Evolutionary conservation across 2,113 vertebrate species (phyloP).

Genomic region (Eretmodus cyanostictus): DNA sequence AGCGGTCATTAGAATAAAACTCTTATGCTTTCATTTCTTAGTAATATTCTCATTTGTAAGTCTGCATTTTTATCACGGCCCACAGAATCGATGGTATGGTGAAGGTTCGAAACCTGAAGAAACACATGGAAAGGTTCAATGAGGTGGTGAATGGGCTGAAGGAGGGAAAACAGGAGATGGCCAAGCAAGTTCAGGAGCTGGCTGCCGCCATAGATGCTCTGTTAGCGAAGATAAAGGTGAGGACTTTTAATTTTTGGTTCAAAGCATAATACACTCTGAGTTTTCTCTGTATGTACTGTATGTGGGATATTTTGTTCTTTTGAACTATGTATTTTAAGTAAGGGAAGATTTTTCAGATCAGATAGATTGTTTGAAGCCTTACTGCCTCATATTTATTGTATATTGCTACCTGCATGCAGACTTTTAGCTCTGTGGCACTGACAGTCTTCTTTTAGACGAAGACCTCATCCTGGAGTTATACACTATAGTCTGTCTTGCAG

Average conservation of each 20-base stretch:
- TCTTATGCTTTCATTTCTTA: background rate
- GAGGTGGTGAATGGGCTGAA: slow-evolving; percentile 86
- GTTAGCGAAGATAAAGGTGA: slow-evolving; percentile 89
- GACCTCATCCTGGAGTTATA: background rate
- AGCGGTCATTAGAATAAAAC: background rate
- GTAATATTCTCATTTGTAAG: background rate
- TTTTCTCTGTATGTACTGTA: background rate
- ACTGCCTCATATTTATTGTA: background rate
- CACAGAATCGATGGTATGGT: slow-evolving; percentile 87
- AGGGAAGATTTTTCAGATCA: background rate
- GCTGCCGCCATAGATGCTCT: slow-evolving; percentile 81
- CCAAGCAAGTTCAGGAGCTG: slow-evolving; percentile 83
- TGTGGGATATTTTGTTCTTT: background rate
- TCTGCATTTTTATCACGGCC: background rate
- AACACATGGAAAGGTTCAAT: slow-evolving; percentile 84
- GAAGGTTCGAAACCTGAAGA: slow-evolving; percentile 86
- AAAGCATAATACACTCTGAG: background rate
- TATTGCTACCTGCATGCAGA: background rate
- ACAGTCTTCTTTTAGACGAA: background rate
- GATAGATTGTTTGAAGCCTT: background rate
- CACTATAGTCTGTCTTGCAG: background rate
- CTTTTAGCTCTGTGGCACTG: background rate
- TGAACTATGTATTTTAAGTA: background rate
- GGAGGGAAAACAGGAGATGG: slow-evolving; percentile 89
- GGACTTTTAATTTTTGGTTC: background rate